Evolutionary conservation across 2,113 vertebrate species (phyloP).

Genomic region (Promerops cafer): DNA sequence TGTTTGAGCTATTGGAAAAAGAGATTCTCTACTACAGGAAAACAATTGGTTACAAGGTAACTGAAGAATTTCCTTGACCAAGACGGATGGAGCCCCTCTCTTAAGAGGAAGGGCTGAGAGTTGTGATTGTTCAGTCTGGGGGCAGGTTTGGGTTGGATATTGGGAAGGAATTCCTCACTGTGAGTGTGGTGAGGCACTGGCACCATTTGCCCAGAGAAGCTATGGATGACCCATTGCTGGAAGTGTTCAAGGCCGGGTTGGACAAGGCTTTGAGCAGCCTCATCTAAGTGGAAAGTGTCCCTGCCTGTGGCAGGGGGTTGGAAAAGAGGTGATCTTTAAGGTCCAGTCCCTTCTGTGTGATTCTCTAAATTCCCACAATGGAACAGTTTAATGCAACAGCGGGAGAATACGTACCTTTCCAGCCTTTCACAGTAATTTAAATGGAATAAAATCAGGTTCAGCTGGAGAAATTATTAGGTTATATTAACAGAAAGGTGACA

Average conservation of each 20-base stretch:
- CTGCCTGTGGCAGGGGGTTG: not conserved
- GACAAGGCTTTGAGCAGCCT: not conserved
- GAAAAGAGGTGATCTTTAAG: not conserved
- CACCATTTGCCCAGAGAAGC: not conserved
- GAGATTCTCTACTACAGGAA: constrained; percentile 98
- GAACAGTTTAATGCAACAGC: not conserved
- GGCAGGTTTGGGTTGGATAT: not conserved
- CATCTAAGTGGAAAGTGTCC: not conserved
- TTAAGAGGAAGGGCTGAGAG: not conserved
- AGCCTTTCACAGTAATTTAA: not conserved
- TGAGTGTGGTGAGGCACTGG: not conserved
- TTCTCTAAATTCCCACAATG: not conserved
- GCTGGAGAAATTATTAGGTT: not conserved
- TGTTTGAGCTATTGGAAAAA: constrained; percentile 97
- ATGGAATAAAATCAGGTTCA: not conserved
- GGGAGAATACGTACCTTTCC: not conserved
- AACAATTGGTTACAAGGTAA: constrained; percentile 99
- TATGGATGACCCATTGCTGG: not conserved
- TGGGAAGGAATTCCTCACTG: not conserved
- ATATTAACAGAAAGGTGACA: not conserved
- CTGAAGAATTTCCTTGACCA: not conserved
- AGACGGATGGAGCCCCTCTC: not conserved
- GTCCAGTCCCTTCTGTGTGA: not conserved
- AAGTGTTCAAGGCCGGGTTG: not conserved
- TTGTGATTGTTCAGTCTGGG: not conserved